Evolutionary conservation across 2,888 invertebrate genomes (phyloP).

Genomic region (Torymus texanus): DNA sequence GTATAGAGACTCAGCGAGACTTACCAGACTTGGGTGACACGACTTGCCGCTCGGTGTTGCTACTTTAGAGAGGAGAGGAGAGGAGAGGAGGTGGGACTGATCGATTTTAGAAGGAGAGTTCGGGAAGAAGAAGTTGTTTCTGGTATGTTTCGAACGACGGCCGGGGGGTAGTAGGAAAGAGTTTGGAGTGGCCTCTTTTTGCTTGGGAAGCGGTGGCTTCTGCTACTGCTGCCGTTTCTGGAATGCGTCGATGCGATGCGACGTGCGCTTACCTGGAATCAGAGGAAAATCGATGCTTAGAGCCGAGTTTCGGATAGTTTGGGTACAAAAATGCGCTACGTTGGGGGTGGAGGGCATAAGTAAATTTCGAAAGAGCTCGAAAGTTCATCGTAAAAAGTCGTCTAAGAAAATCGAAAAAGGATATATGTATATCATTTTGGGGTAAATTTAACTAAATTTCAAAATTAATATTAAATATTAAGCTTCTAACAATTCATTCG

Average conservation of each 20-base stretch:
- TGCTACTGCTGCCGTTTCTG: no score
- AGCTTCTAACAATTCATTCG: no score
- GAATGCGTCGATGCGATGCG: background rate
- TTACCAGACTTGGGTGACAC: constrained; percentile 28
- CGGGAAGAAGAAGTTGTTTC: background rate
- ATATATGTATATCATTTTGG: no score
- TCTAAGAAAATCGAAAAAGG: no score
- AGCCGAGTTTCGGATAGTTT: background rate
- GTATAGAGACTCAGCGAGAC: background rate
- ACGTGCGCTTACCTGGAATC: constrained; percentile 19
- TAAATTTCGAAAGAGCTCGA: no score
- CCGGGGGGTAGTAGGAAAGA: background rate
- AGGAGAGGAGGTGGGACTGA: background rate
- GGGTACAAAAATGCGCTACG: no score
- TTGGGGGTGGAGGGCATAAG: no score
- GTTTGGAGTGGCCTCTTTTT: background rate
- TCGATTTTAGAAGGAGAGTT: constrained; percentile 7
- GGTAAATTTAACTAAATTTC: no score
- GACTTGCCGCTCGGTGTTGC: background rate
- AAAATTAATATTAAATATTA: no score
- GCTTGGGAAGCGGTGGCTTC: background rate
- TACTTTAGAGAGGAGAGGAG: background rate
- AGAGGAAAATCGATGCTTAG: background rate
- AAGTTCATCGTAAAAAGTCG: no score
- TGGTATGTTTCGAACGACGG: background rate